These are phyloP conservation scores for Acronicta psi DNA, from an alignment of 2,888 invertebrate genomes.

Conservation along the genomic window DNA sequence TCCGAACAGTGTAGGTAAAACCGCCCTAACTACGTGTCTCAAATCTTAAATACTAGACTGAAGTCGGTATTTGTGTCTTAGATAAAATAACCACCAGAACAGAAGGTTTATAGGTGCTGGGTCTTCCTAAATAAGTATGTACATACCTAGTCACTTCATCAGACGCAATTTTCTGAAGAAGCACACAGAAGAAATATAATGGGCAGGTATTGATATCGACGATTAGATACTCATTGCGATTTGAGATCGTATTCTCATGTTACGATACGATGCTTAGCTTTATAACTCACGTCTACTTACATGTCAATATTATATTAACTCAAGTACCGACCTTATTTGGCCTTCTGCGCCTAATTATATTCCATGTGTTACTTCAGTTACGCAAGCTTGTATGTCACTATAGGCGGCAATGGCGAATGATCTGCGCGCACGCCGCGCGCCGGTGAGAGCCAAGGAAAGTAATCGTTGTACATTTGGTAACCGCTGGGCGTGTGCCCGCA, in stretches of 20 bases:
- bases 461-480: slow-evolving; percentile 81
- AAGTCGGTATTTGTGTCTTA: slow-evolving; percentile 14
- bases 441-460: slow-evolving; percentile 85
- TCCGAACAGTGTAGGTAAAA: slow-evolving; percentile 36
- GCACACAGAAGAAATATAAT: no score
- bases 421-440: slow-evolving; percentile 29
- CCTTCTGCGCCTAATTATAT: slow-evolving; percentile 22
- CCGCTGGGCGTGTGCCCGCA: slow-evolving; percentile 58
- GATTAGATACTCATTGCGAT: no score
- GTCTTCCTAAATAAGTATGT: background rate
- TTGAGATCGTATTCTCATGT: no score
- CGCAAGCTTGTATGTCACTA: slow-evolving; percentile 39
- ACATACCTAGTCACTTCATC: no score
- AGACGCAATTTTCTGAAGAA: no score
- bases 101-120: slow-evolving; percentile 10
- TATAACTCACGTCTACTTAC: no score
- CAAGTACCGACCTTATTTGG: background rate
- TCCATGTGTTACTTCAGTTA: slow-evolving; percentile 31
- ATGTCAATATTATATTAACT: no score
- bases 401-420: slow-evolving; percentile 41
- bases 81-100: slow-evolving; percentile 16
- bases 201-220: no score
- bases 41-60: slow-evolving; percentile 14
- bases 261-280: no score
- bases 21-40: slow-evolving; percentile 24